Evolutionary conservation across 2,113 vertebrate species (phyloP), one percentile per base, ranked within the genome.

Genomic region (Phalacrocorax carbo): DNA sequence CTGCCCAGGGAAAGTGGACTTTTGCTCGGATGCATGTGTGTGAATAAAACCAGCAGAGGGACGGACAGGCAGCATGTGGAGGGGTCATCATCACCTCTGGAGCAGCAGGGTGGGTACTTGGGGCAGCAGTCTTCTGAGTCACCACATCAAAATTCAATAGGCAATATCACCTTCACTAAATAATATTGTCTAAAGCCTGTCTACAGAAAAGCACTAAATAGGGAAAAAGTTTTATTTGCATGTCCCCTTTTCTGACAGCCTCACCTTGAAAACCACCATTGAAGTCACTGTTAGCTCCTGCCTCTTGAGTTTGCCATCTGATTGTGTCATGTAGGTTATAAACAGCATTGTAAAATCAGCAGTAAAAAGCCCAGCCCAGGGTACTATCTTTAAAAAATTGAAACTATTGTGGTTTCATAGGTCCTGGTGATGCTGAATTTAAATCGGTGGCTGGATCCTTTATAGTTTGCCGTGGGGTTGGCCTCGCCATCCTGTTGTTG

Each of bases 311-410:
- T 94, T 94, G 62, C 13, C 8, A 27, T 84, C 94, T 93, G 38
- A 82, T 82, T 85, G 57, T 90, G 82, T 42, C 73, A n/a, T 93
- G 58, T 78, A 94, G 86, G 42, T 55, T 85, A 79, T 40, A 94
- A 95, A 90, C 71, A 90, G 78, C 87, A 72, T 40, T 85, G 73
- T 93, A 93, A 91, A 96, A 79, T 36, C 27, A 91, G 18, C 61
- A 80, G 34, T 87, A 87, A 96, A 93, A 93, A 64, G 4, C 17
- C 13, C 23, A 84, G 32, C n/a, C 42, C 13, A 34, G 10, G 27
- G 40, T n/a, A 51, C 3, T 10, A 19, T 65, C 78, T 77, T 79
- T 65, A 86, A 75, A 92, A 64, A 80, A 83, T 84, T 94, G 65
- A 87, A 81, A 80, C 21, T 19, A 13, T 9, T 76, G 27, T 21